Conservation (phyloP, 2,888 invertebrate genomes). For the Temnothorax unifasciatus region DNA sequence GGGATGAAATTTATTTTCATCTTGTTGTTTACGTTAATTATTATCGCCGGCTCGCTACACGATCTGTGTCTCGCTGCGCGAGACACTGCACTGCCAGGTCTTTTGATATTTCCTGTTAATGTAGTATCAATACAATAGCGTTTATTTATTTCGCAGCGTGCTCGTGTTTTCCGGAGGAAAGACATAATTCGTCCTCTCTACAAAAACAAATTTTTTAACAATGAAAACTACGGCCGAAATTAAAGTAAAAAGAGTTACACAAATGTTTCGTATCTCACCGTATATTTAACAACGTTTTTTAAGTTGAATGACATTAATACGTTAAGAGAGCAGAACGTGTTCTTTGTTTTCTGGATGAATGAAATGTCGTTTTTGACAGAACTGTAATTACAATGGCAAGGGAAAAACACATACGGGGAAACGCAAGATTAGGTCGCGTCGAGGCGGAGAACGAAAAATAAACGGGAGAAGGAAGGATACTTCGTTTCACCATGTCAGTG, state of each 20-base stretch:
- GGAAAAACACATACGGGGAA: neutral
- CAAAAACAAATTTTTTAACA: neutral
- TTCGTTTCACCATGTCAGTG: slow-evolving; percentile 68
- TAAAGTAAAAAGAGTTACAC: neutral
- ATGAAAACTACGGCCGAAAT: neutral
- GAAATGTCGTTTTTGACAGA: neutral
- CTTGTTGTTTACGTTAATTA: slow-evolving; percentile 11
- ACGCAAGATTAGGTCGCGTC: slow-evolving; percentile 15
- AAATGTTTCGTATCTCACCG: neutral
- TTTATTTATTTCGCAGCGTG: neutral
- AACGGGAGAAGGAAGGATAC: slow-evolving; percentile 29
- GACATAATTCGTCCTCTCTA: neutral
- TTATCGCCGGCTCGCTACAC: neutral
- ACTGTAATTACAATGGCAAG: neutral
- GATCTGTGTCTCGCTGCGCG: too few species aligned
- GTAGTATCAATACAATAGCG: neutral
- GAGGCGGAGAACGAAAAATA: slow-evolving; percentile 6
- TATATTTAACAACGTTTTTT: neutral
- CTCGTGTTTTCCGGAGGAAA: neutral
- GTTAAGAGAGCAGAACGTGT: neutral
- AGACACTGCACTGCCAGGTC: too few species aligned
- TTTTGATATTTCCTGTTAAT: neutral
- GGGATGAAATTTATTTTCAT: slow-evolving; percentile 21
- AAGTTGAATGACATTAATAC: neutral
- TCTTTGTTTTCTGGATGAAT: neutral